Conservation (phyloP, 2,797 vertebrate genomes). For the Gouania willdenowi region DNA sequence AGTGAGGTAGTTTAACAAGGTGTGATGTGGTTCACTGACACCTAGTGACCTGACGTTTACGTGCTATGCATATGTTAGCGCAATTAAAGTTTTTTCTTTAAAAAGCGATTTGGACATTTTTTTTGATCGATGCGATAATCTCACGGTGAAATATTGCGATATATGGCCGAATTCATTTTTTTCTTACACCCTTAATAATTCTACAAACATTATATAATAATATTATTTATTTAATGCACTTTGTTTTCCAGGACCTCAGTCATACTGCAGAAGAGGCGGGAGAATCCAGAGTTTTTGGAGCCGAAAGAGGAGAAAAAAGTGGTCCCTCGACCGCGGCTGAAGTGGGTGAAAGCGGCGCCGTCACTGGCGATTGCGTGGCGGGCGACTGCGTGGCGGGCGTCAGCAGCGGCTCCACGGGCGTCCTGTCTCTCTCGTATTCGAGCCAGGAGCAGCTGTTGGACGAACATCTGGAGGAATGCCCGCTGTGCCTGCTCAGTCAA, state of each 20-base stretch:
- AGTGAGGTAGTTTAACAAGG: too few species aligned
- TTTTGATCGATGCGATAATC: too few species aligned
- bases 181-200: too few species aligned
- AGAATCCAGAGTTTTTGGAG: conserved; percentile 44
- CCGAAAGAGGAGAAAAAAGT: conserved; percentile 56
- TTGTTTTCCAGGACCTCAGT: conserved; percentile 49
- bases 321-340: conserved; percentile 22
- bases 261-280: conserved; percentile 48
- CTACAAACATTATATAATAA: too few species aligned
- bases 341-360: conserved; percentile 15
- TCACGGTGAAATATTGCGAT: too few species aligned
- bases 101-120: too few species aligned
- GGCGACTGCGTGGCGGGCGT: conserved; percentile 40
- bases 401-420: conserved; percentile 59
- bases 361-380: conserved; percentile 30
- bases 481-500: conserved; percentile 85
- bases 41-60: too few species aligned
- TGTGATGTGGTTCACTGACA: too few species aligned
- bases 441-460: conserved; percentile 76
- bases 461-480: conserved; percentile 82
- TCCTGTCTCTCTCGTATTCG: conserved; percentile 71
- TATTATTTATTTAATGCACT: too few species aligned
- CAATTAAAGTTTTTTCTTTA: too few species aligned
- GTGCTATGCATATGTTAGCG: too few species aligned
- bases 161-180: too few species aligned